A percentile compares a stretch with the other conserved stretches of the same genome.
Evolutionary conservation across 1,140 invertebrate species (phyloP).

Genomic region (Thaumetopoea pityocampa): DNA sequence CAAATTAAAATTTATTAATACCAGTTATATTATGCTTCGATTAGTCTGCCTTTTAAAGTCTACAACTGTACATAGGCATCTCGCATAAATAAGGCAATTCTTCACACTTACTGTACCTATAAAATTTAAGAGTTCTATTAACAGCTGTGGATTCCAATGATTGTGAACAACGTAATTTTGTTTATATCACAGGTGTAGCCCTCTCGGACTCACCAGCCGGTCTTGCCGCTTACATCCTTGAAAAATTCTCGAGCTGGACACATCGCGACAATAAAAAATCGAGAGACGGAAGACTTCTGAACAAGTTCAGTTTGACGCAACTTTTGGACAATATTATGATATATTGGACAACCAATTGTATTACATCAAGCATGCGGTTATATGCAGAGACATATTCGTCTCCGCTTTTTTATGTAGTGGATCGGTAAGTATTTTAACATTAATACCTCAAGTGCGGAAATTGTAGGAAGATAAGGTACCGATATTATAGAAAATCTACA

Average conservation of each 20-base stretch:
- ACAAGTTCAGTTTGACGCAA: conserved; percentile 80
- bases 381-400: conserved; percentile 77
- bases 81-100: too few relatives aligned
- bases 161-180: not conserved
- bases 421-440: conserved; percentile 48
- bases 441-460: too few relatives aligned
- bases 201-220: conserved; percentile 83
- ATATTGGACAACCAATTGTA: conserved; percentile 88
- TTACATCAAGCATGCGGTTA: conserved; percentile 85
- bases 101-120: too few relatives aligned
- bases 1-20: too few relatives aligned
- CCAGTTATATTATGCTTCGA: too few relatives aligned
- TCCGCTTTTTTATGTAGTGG: conserved; percentile 20
- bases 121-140: too few relatives aligned
- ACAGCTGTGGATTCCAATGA: too few relatives aligned
- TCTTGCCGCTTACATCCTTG: conserved; percentile 88
- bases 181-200: conserved; percentile 67
- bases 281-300: conserved; percentile 83
- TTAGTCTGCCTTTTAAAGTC: too few relatives aligned
- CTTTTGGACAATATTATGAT: conserved; percentile 92
- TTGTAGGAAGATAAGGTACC: too few relatives aligned
- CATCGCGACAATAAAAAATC: conserved; percentile 76
- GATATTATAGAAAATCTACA: too few relatives aligned
- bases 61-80: too few relatives aligned
- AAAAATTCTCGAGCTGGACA: conserved; percentile 91